phyloP scores from a whole-genome alignment of 2,797 vertebrate genomes.

The Pampus argenteus region DNA sequence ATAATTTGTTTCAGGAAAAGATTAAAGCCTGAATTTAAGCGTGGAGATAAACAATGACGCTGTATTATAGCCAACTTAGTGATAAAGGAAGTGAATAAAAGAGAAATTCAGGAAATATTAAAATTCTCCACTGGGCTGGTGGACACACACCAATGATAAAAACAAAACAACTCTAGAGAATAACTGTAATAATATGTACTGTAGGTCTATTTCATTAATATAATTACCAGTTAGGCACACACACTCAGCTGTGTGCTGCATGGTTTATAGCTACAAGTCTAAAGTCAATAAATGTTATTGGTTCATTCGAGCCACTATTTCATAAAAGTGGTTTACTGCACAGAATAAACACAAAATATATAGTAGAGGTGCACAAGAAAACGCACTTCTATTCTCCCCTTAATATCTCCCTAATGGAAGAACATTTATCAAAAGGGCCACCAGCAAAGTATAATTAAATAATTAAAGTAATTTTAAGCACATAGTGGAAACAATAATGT shows the following conservation, averaged over 20 bases:
- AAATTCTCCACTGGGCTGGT: neutral
- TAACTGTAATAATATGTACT: neutral
- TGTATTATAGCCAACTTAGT: neutral
- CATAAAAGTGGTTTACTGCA: neutral
- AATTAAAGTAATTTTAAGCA: neutral
- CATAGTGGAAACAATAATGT: neutral
- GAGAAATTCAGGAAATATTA: neutral
- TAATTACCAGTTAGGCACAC: neutral
- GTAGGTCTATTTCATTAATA: neutral
- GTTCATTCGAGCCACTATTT: neutral
- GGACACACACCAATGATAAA: neutral
- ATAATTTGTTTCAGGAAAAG: neutral
- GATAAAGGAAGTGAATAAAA: neutral
- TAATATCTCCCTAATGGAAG: neutral
- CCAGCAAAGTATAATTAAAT: too few species aligned
- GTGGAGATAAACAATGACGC: neutral
- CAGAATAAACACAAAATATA: neutral
- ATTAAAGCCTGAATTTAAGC: neutral
- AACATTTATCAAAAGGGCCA: neutral
- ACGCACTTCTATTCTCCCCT: neutral
- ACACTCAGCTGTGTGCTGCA: neutral
- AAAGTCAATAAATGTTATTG: neutral
- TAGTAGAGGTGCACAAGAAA: too few species aligned
- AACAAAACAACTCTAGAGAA: neutral
- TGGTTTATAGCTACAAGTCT: neutral